These are phyloP conservation scores for Phytoseiulus persimilis DNA, from an alignment of 2,888 invertebrate species.

Conservation along the genomic window DNA sequence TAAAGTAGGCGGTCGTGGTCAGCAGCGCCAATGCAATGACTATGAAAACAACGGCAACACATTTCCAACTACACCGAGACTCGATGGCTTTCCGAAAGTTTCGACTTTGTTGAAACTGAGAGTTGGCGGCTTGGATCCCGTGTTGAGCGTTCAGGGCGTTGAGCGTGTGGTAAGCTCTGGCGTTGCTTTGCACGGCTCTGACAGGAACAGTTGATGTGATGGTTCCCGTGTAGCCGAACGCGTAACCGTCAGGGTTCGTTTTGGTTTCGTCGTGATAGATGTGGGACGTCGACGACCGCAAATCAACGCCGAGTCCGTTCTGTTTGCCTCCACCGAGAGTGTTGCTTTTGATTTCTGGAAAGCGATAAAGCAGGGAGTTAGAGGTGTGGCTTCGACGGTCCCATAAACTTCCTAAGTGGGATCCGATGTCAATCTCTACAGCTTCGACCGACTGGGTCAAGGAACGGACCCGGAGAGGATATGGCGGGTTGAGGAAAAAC, in stretches of 20 bases:
- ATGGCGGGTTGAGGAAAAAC: no score
- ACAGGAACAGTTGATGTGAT: conserved; percentile 26
- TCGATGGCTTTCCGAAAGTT: conserved; percentile 35
- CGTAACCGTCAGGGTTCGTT: conserved; percentile 18
- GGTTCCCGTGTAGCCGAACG: conserved; percentile 27
- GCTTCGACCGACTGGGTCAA: not conserved
- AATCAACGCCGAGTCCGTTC: conserved; percentile 15
- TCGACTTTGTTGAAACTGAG: conserved; percentile 20
- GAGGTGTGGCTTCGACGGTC: not conserved
- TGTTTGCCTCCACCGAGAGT: conserved; percentile 21
- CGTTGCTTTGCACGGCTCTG: conserved; percentile 26
- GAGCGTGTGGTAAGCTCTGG: conserved; percentile 24
- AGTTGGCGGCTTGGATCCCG: not conserved
- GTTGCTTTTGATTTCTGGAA: conserved; percentile 37
- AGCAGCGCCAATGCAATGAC: conserved; percentile 78
- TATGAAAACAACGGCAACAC: conserved; percentile 84
- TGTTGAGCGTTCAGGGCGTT: conserved; percentile 32
- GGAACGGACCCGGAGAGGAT: no score
- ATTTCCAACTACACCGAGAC: conserved; percentile 84
- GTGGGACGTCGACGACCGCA: conserved; percentile 18
- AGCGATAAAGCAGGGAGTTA: not conserved
- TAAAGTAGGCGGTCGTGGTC: conserved; percentile 88
- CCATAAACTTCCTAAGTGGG: not conserved
- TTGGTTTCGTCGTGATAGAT: conserved; percentile 37
- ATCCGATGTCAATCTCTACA: not conserved